Evolutionary conservation across 2,888 invertebrate genomes (phyloP), one percentile per base, ranked within the genome.

Genomic region (Dione juno): DNA sequence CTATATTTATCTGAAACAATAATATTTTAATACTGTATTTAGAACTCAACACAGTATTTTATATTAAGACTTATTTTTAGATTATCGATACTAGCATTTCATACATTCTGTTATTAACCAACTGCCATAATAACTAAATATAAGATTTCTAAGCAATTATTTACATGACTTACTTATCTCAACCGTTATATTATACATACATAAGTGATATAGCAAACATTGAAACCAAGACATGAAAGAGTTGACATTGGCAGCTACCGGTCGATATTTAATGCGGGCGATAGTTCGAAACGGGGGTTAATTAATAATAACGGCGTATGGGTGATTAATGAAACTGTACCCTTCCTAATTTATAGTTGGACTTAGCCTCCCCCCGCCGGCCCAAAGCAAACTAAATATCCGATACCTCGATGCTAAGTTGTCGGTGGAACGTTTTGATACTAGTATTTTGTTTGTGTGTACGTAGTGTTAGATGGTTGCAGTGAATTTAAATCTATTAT

Each of bases 291-390:
- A 57, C 57, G 89, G 91, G 92, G 89, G 92, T 93, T 92, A 93
- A 93, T 93, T 93, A 93, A 93, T 93, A 93, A 93, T 93, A 93
- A 93, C 92, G 90, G 89, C 90, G 92, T 92, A 93, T 92, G 92
- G 92, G 93, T 93, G 93, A 93, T 93, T 93, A 93, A 93, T 93
- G 93, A 93, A 93, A 92, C 90, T 89, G 88, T 92, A 93, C 93
- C 93, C 93, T 93, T 92, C 92, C 93, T 93, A 93, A 93, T 92
- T 93, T 93, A 93, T 93, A 93, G 93, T 93, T 93, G 92, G 93
- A 93, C 92, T 92, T 93, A 92, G 90, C 89, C 88, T 82, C 88
- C 86, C 83, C 85, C 77, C 82, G 84, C 83, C 78, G 88, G 89
- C 89, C 91, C 90, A 92, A 91, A 92, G 92, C 92, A 93, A 93